Base-by-base conservation (phyloP, 2,888 invertebrate species). In the Spatulosminthurus flaviceps region DNA sequence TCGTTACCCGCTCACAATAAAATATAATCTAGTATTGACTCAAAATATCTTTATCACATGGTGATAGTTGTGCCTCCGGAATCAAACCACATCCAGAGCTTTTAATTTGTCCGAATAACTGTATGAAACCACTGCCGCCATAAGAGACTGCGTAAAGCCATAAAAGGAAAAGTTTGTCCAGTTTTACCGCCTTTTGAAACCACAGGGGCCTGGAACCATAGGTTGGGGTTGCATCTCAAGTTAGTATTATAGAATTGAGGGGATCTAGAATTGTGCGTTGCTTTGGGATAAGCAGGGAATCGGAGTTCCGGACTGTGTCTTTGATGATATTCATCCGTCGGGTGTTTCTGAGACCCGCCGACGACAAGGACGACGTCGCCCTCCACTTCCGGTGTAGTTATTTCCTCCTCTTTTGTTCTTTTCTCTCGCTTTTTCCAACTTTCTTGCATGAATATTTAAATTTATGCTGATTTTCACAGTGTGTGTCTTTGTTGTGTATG, bases 361-460 rank as follows among this genome's bases (percentile, higher is more conserved):
- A 70, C 75, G 51, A 51, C 51, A 51, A 51, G 51, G 19, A 51
- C 51, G 76, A 69, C 67, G 43, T 67, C 43, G 43, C 76, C 76
- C 67, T 76, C 28, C 41, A 76, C 76, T 79, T 78, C 78, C 66
- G 67, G 79, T 66, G 73, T 73, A 43, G 73, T 66, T 51, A 78
- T 34, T 71, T 78, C 60, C 60, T 64, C 41, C 71, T 64, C 51
- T 42, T 28, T 75, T 75, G 22, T 41, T 61, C 61, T 64, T 61
- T 75, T 29, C 41, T 34, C 24, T 29, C 1, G 22, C 69, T 60
- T 51, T 60, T 26, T 43, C 51, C 42, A n/a, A 41, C 60, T 26
- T 43, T 42, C 28, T 43, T 66, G 16, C 28, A 26, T 51, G 21
- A 43, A 69, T 76, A 76, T 76, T 76, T 67, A 76, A 76, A 76